Conservation (phyloP, 2,888 invertebrate species). For the Escarpia spicata region DNA sequence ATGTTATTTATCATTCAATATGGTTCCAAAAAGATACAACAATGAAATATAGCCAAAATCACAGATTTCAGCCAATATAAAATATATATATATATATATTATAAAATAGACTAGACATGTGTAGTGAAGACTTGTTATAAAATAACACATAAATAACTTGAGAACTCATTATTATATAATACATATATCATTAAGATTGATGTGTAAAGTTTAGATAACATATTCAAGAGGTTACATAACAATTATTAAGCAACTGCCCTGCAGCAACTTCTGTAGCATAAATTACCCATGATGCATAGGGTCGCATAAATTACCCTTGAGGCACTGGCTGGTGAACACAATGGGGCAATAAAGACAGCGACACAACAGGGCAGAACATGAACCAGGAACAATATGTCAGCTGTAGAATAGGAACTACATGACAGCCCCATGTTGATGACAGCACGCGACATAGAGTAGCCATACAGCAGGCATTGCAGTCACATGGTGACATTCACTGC, state of each 20-base stretch:
- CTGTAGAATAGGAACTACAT: neutral
- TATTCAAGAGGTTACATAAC: neutral
- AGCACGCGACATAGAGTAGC: neutral
- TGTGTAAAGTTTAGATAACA: neutral
- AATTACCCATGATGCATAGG: neutral
- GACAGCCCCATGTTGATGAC: neutral
- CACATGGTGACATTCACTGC: neutral
- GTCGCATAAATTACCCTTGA: neutral
- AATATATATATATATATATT: neutral
- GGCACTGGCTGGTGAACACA: neutral
- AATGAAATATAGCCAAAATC: neutral
- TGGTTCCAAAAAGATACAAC: neutral
- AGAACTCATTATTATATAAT: neutral
- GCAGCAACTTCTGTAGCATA: neutral
- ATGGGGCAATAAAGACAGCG: neutral
- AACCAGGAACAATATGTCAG: neutral
- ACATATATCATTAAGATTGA: neutral
- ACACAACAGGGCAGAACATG: neutral
- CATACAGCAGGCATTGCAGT: neutral
- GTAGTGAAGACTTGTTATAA: neutral
- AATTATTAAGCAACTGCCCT: neutral
- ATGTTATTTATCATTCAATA: neutral
- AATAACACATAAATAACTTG: neutral
- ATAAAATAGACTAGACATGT: neutral
- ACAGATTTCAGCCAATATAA: neutral